Conservation (phyloP, 2,797 vertebrate species). For the Ataeniobius toweri region DNA sequence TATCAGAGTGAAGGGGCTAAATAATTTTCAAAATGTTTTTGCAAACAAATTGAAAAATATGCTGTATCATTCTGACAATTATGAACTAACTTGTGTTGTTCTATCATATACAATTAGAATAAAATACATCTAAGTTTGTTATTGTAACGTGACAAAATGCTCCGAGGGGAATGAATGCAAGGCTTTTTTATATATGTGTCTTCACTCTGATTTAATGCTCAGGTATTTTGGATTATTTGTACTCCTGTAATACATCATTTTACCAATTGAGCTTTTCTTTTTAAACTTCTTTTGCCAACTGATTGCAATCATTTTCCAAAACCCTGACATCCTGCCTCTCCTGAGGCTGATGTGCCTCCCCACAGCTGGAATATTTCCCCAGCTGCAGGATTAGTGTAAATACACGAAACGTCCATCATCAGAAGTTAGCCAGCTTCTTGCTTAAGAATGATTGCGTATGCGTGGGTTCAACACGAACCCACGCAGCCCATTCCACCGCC, state of each 20-base stretch:
- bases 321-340: neutral
- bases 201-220: neutral
- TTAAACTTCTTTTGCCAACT: neutral
- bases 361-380: conserved; percentile 33
- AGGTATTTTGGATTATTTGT: neutral
- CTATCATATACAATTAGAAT: neutral
- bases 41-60: neutral
- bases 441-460: conserved; percentile 14
- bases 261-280: neutral
- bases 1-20: neutral
- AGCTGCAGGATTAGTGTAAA: conserved; percentile 41
- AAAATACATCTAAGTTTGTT: neutral
- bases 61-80: neutral
- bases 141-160: neutral
- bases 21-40: neutral
- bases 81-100: neutral
- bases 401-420: conserved; percentile 35
- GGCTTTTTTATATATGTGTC: neutral
- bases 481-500: conserved; percentile 19
- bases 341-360: conserved; percentile 17
- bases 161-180: neutral
- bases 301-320: neutral
- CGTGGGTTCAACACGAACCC: neutral
- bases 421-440: conserved; percentile 6
- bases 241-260: neutral